A percentile compares a stretch with the other conserved stretches of the same genome.
phyloP scores from a whole-genome alignment of 2,113 vertebrate species.

The Ovibos moschatus region DNA sequence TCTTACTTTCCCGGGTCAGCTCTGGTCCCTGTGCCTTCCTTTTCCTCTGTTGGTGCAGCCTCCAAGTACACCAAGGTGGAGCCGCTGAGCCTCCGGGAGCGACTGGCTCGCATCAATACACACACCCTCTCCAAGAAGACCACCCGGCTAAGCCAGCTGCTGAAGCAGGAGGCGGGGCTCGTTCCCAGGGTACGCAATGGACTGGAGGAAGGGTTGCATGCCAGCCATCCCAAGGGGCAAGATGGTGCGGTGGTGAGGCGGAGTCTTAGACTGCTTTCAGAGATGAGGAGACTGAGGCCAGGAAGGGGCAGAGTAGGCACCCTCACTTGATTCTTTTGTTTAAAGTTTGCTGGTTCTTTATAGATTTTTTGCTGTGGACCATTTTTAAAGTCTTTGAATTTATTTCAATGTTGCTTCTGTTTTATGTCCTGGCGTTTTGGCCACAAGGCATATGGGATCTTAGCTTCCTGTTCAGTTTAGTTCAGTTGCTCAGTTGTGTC shows the following conservation, averaged over 20 bases:
- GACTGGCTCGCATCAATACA: conserved; percentile 89
- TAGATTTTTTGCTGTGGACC: neutral
- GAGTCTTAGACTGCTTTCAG: neutral
- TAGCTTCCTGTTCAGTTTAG: neutral
- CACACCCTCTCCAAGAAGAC: conserved; percentile 98
- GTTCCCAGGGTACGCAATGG: conserved; percentile 84
- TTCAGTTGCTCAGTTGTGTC: neutral
- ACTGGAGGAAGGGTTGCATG: neutral
- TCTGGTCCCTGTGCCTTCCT: neutral
- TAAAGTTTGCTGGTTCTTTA: neutral
- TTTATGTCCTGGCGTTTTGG: neutral
- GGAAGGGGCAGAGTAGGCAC: neutral
- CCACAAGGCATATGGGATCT: neutral
- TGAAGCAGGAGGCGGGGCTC: conserved; percentile 93
- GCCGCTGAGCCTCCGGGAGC: conserved; percentile 89
- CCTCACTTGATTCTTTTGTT: neutral
- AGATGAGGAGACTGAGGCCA: neutral
- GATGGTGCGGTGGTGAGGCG: too few relatives aligned
- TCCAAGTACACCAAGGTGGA: conserved; percentile 93
- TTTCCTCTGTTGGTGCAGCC: conserved; percentile 77
- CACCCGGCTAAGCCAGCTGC: conserved; percentile 87
- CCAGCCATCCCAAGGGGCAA: neutral
- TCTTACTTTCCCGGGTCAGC: neutral
- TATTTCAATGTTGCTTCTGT: neutral
- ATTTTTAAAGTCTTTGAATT: neutral